Evolutionary conservation across 2,888 invertebrate genomes (phyloP).

Genomic region (Patella pellucida): DNA sequence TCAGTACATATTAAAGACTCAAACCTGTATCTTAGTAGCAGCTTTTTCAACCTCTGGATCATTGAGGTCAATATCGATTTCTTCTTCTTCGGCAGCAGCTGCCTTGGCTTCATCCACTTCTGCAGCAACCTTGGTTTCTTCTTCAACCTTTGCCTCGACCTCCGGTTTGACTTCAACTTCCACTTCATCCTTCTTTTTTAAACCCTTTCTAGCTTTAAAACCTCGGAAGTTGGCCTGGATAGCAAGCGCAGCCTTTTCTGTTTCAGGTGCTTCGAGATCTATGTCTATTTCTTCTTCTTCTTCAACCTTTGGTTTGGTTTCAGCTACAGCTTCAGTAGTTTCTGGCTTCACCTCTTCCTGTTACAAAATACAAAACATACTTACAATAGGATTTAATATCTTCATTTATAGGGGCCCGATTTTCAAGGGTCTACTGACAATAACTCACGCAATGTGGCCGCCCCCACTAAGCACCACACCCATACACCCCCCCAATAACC

Average conservation of each 20-base stretch:
- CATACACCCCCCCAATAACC: too few relatives aligned
- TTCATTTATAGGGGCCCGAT: too few relatives aligned
- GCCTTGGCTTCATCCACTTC: too few relatives aligned
- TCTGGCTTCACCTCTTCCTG: not conserved
- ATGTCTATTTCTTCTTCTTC: constrained; percentile 37
- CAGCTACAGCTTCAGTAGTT: not conserved
- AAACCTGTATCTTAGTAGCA: constrained; percentile 62
- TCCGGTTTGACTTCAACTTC: constrained; percentile 6
- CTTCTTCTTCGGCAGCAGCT: constrained; percentile 23
- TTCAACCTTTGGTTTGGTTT: not conserved
- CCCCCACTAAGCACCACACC: too few relatives aligned
- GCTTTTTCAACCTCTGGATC: constrained; percentile 61
- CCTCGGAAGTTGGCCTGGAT: constrained; percentile 64
- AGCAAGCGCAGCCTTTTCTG: constrained; percentile 56
- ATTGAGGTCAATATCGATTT: constrained; percentile 52
- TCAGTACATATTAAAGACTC: constrained; percentile 31
- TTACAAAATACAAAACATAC: too few relatives aligned
- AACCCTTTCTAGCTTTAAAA: constrained; percentile 55
- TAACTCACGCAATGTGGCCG: too few relatives aligned
- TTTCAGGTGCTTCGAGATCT: constrained; percentile 56
- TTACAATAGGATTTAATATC: too few relatives aligned
- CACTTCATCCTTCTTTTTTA: constrained; percentile 34
- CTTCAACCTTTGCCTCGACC: not conserved
- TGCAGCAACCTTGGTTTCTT: constrained; percentile 4
- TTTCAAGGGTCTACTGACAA: too few relatives aligned